Conservation (phyloP, 2,888 invertebrate genomes). For the Meghimatium bilineatum region DNA sequence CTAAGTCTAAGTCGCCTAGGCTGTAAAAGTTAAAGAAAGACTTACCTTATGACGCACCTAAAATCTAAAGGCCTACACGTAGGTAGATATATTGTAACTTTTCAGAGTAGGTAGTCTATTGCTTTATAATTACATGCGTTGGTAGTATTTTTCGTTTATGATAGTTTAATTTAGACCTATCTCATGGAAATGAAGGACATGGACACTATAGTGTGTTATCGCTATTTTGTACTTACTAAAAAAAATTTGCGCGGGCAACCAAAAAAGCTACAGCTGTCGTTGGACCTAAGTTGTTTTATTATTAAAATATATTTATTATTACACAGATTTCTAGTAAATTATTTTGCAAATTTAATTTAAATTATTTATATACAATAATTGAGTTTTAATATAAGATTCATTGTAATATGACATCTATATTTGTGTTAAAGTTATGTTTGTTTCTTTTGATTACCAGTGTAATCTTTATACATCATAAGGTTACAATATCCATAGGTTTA, state of each 20-base stretch:
- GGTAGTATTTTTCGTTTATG: no score
- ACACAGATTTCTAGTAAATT: not conserved
- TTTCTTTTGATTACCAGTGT: not conserved
- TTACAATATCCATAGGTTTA: not conserved
- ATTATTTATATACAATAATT: not conserved
- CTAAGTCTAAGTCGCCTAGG: no score
- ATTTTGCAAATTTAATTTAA: not conserved
- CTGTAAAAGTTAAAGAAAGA: no score
- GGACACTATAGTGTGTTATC: not conserved
- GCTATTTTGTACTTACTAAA: slow-evolving; percentile 1
- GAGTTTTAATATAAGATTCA: no score
- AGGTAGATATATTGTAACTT: no score
- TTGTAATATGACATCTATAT: no score
- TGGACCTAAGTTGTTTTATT: not conserved
- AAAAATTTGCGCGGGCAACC: not conserved
- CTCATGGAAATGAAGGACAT: slow-evolving; percentile 14
- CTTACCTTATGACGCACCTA: no score
- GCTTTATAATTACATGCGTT: no score
- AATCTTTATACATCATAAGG: not conserved
- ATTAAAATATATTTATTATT: not conserved
- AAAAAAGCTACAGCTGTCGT: no score
- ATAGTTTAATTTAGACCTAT: no score
- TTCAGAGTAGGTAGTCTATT: no score
- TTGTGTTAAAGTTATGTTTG: not conserved
- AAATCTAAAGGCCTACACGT: no score